These are phyloP conservation scores for Scolanthus callimorphus DNA, from an alignment of 92 coral and sea anemone species.

Conservation along the genomic window DNA sequence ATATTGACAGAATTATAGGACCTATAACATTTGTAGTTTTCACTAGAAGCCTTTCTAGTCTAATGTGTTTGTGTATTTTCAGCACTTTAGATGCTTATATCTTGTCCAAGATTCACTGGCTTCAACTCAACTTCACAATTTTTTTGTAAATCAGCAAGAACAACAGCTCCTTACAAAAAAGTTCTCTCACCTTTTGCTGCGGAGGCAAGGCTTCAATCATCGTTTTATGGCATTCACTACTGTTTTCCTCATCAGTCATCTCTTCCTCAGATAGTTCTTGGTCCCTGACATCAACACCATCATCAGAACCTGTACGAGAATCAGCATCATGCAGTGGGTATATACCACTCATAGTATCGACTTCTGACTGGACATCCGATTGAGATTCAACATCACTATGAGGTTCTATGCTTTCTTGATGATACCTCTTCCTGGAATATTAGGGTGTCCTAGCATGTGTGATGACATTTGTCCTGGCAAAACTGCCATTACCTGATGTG, in stretches of 20 bases:
- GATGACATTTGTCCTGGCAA: neutral
- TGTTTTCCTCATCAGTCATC: neutral
- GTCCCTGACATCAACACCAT: neutral
- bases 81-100: too few species aligned
- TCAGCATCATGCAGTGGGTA: conserved; percentile 83
- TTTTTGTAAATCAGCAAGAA: too few species aligned
- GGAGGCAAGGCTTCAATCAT: neutral
- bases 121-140: too few species aligned
- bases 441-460: too few species aligned
- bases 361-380: conserved; percentile 59
- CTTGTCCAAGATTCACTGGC: too few species aligned
- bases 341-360: conserved; percentile 75
- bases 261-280: conserved; percentile 5
- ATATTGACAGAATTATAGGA: too few species aligned
- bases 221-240: neutral
- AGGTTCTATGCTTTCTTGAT: neutral
- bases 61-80: too few species aligned
- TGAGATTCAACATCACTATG: conserved; percentile 55
- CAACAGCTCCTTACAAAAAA: neutral
- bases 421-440: neutral
- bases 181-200: neutral
- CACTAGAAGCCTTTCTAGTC: too few species aligned
- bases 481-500: neutral
- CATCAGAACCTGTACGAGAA: conserved; percentile 40
- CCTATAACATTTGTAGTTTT: too few species aligned